Evolutionary conservation across 2,888 invertebrate genomes (phyloP).

Genomic region (Copidosoma aretas): DNA sequence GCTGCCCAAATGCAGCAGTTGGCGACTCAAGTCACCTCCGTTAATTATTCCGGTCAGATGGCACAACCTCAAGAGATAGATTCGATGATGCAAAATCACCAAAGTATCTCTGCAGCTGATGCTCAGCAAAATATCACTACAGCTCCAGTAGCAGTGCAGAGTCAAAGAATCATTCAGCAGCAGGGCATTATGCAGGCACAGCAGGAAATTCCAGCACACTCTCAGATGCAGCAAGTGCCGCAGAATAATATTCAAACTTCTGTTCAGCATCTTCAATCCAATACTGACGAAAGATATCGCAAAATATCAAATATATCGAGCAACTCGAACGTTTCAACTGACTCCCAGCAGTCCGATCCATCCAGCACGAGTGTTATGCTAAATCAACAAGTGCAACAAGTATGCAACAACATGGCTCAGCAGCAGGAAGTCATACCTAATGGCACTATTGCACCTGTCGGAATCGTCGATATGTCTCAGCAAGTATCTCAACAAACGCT

Average conservation of each 20-base stretch:
- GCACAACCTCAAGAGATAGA: constrained; percentile 29
- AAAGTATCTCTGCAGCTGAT: constrained; percentile 14
- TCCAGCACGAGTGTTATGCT: not conserved
- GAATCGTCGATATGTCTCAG: constrained; percentile 3
- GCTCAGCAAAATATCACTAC: constrained; percentile 28
- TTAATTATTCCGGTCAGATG: constrained; percentile 14
- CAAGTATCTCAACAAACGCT: constrained; percentile 41
- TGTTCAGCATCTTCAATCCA: constrained; percentile 51
- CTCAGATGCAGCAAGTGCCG: constrained; percentile 44
- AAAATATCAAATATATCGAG: constrained; percentile 57
- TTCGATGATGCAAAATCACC: constrained; percentile 16
- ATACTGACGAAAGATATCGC: constrained; percentile 56
- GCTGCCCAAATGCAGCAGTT: constrained; percentile 20
- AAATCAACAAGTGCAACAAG: constrained; percentile 20
- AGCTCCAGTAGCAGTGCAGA: constrained; percentile 19
- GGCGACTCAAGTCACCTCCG: constrained; percentile 12
- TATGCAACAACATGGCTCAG: constrained; percentile 10
- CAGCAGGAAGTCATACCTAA: constrained; percentile 17
- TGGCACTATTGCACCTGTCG: not conserved
- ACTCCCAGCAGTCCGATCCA: constrained; percentile 48
- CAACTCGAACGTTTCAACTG: constrained; percentile 53
- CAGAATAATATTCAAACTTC: constrained; percentile 46
- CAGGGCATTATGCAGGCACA: constrained; percentile 30
- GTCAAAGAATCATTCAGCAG: constrained; percentile 34
- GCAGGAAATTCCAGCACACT: constrained; percentile 29